A percentile compares a stretch with the other conserved stretches of the same genome.
phyloP scores from a whole-genome alignment of 2,797 vertebrate species.

The Parauchenoglanis punctatus region DNA sequence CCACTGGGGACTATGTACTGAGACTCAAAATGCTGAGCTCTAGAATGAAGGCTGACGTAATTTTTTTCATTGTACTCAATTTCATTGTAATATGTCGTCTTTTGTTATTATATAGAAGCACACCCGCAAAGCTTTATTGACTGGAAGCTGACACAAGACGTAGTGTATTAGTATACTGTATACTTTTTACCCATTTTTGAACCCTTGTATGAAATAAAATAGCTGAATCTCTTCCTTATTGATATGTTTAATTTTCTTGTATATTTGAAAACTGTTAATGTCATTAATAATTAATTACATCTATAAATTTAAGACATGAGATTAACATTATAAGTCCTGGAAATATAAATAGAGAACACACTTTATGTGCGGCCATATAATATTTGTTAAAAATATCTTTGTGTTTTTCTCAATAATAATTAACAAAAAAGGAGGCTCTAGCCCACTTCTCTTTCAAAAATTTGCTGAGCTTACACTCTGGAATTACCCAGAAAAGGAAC shows the following conservation, averaged over 20 bases:
- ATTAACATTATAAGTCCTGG: not conserved
- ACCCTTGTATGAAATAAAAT: not conserved
- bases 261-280: not conserved
- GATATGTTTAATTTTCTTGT: not conserved
- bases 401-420: not conserved
- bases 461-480: constrained; percentile 23
- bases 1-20: not conserved
- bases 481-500: constrained; percentile 22
- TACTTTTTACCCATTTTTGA: not conserved
- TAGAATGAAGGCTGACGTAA: not conserved
- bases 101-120: not conserved
- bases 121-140: not conserved
- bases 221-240: not conserved
- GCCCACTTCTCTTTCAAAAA: not conserved
- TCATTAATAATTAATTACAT: not conserved
- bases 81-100: not conserved
- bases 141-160: not conserved
- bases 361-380: not conserved
- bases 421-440: not conserved
- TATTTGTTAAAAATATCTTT: not conserved
- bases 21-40: constrained; percentile 3
- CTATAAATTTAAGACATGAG: not conserved
- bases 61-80: not conserved
- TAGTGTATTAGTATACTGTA: not conserved
- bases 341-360: not conserved